Evolutionary conservation across 2,888 invertebrate species (phyloP), one percentile per base, ranked within the genome.

Genomic region (Miltochrista miniata): DNA sequence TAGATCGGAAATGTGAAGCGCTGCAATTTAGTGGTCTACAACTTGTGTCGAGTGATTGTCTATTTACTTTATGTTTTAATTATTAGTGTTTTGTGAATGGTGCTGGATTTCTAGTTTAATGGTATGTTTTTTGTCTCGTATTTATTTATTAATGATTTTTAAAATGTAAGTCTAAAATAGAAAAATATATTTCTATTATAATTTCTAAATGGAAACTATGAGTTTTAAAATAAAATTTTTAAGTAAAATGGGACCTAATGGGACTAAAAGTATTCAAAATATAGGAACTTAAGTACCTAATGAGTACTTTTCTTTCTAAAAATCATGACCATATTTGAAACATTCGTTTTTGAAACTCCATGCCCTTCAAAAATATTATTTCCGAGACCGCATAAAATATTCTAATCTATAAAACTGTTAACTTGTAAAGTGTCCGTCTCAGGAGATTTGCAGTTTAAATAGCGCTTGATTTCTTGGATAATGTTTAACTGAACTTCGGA

Each of bases 1-100:
- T 68, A 65, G 68, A 70, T 66, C 66, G 70, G 78, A 71, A 70
- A 79, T 79, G 81, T 82, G 79, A 83, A 82, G 81, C 83, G 77
- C 61, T 53, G 57, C 51, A 54, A 61, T 65, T 61, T 24, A 24
- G 64, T 61, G 61, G 45, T 46, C 35, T 45, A 15, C 33, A 46
- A 13, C 43, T 37, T 45, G 59, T 68, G 57, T 13, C 38, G 45
- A 54, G 64, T 57, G 56, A 31, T 61, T 38, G 29, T 31, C 40
- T 24, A 42, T 33, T 49, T 41, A 48, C 11, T 24, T 39, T 55
- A 49, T 51, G 13, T 47, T 61, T 48, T 54, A 29, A 15, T 33
- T 31, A 15, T 33, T 31, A 41, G 43, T 58, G 41, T 31, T 56
- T 51, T 51, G 61, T 40, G 59, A 55, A 39, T 60, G 51, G 45